Base-by-base conservation (phyloP, 2,888 invertebrate species). In the Pseudeuparius sepicola region DNA sequence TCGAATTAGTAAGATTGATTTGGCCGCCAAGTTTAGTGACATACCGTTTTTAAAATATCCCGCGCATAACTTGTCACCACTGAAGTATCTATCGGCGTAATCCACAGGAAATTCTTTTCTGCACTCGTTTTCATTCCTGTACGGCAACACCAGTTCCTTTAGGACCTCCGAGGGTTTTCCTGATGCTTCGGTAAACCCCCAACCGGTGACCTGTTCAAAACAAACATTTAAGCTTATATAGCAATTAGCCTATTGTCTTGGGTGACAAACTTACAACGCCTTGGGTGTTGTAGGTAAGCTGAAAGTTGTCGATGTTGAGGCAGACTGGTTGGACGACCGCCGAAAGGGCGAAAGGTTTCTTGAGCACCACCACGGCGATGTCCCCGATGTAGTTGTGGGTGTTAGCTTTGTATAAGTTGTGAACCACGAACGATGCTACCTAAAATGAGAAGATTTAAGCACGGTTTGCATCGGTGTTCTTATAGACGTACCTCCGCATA, bases 261-360 rank as follows among this genome's bases (percentile, higher is more conserved):
- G 20, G 9, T 20, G 9, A 9, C 20, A 28, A 18, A 45, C 51
- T 46, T 42, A 55, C 55, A 29, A 46, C 41, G 25, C 55, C 55
- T 10, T 15, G 3, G n/a, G 29, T 5, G 12, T 14, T n/a, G n/a
- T n/a, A n/a, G n/a, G n/a, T n/a, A n/a, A n/a, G n/a, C n/a, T n/a
- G n/a, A n/a, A 7, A 20, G 20, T 20, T 20, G 20, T 7, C 20
- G n/a, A 6, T n/a, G n/a, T 17, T 51, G 3, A 56, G 43, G 41
- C 64, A 64, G 6, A 62, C 54, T n/a, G 61, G 59, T 35, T 55
- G 55, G 5, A 62, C 55, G 7, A 54, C 47, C 18, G 43, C 39
- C 2, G 55, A 51, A 20, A 57, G 50, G 7, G 34, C 39, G 17
- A 64, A 51, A 7, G 39, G 29, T n/a, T 43, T 42, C 24, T 46